phyloP scores from a whole-genome alignment of 2,797 vertebrate species.

The Odontamblyopus lacepedii region DNA sequence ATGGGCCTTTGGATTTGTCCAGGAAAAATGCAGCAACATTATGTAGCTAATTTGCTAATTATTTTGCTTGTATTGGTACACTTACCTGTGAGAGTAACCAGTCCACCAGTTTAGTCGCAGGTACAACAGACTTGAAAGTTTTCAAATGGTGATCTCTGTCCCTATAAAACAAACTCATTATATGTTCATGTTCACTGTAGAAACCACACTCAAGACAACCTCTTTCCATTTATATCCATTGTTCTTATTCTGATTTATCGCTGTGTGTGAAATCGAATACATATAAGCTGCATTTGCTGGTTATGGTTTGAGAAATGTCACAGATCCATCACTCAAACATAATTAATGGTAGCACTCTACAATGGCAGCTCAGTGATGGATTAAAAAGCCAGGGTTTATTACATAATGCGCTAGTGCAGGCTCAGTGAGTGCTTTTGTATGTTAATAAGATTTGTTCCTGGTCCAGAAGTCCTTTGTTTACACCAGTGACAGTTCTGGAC shows the following conservation, averaged over 20 bases:
- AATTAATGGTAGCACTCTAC: constrained; percentile 35
- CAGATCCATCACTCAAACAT: constrained; percentile 40
- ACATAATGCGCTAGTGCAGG: constrained; percentile 45
- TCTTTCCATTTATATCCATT: neutral
- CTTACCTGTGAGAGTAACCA: constrained; percentile 95
- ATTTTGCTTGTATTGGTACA: neutral
- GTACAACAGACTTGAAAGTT: constrained; percentile 95
- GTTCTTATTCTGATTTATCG: neutral
- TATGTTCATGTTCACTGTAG: neutral
- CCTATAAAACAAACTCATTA: constrained; percentile 63
- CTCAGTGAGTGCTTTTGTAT: constrained; percentile 51
- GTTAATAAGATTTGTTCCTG: constrained; percentile 62
- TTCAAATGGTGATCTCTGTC: constrained; percentile 95
- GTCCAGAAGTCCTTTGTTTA: constrained; percentile 61
- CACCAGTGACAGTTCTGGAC: constrained; percentile 30
- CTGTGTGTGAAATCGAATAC: constrained; percentile 14
- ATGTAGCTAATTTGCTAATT: neutral
- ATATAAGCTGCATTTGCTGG: constrained; percentile 24
- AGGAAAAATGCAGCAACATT: neutral
- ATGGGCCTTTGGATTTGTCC: neutral
- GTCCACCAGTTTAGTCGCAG: constrained; percentile 93
- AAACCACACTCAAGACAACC: neutral
- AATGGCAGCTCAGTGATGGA: constrained; percentile 36
- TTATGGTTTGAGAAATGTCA: constrained; percentile 34
- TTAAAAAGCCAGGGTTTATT: constrained; percentile 40